Percentiles rank a stretch among this genome's conserved stretches.
These are phyloP conservation scores for Tetrax tetrax DNA, from an alignment of 2,113 vertebrate genomes.

Conservation along the genomic window DNA sequence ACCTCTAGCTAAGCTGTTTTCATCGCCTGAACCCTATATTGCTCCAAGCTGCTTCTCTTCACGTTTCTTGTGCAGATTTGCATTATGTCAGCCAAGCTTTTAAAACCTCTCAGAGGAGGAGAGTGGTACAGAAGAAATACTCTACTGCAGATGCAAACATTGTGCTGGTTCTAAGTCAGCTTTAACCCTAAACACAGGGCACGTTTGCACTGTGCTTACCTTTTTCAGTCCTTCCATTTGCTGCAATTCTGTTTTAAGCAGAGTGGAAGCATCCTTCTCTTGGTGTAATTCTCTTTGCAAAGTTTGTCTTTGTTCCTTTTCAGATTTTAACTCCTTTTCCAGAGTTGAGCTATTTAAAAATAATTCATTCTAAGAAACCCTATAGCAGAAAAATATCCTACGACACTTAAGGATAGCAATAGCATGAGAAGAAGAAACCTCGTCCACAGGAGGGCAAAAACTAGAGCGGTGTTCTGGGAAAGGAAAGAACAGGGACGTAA, in stretches of 20 bases:
- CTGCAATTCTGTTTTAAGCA: slow-evolving; percentile 90
- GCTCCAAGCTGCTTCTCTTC: not conserved
- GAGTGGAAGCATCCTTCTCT: slow-evolving; percentile 86
- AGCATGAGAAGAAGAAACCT: not conserved
- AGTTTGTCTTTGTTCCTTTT: slow-evolving; percentile 90
- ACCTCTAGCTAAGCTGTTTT: not conserved
- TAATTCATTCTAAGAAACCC: not conserved
- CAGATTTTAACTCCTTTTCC: slow-evolving; percentile 88
- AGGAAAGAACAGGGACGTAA: not conserved
- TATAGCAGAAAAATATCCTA: not conserved
- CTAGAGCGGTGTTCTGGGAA: not conserved
- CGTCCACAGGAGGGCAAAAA: not conserved
- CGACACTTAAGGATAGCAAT: not conserved
- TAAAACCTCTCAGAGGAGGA: not conserved
- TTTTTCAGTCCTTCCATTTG: slow-evolving; percentile 91
- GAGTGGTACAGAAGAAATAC: not conserved
- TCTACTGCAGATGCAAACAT: not conserved
- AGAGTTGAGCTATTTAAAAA: slow-evolving; percentile 80
- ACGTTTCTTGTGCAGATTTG: not conserved
- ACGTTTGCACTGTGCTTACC: slow-evolving; percentile 19
- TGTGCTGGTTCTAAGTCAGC: not conserved
- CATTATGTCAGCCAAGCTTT: not conserved
- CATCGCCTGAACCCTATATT: not conserved
- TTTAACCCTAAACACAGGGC: not conserved
- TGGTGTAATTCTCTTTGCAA: slow-evolving; percentile 87